Evolutionary conservation across 2,888 invertebrate species (phyloP).

Genomic region (Bhutanitis thaidina): DNA sequence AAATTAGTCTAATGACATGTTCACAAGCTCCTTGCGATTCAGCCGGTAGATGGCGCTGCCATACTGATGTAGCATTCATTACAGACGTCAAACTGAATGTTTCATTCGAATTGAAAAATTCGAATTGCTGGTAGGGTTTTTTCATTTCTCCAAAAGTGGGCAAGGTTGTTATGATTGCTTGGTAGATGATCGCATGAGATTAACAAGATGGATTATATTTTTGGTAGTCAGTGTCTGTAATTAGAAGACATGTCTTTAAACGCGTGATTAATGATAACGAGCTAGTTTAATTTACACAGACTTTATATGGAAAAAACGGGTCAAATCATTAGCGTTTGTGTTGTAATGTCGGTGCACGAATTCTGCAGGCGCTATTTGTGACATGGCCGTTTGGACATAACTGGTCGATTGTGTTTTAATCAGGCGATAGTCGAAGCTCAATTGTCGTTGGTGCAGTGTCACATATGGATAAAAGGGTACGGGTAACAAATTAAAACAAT

Average conservation of each 20-base stretch:
- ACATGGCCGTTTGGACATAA: neutral
- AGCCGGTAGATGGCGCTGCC: constrained; percentile 59
- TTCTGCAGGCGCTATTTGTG: neutral
- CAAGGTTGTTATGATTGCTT: constrained; percentile 22
- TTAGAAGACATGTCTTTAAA: constrained; percentile 12
- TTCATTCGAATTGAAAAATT: too few species aligned
- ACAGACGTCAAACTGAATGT: constrained; percentile 29
- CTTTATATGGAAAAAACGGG: neutral
- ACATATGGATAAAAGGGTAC: neutral
- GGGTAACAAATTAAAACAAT: neutral
- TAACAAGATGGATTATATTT: constrained; percentile 30
- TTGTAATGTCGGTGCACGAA: neutral
- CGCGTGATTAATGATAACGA: constrained; percentile 25
- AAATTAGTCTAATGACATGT: constrained; percentile 35
- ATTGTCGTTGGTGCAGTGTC: constrained; percentile 5
- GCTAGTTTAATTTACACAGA: constrained; percentile 10
- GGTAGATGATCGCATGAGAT: constrained; percentile 26
- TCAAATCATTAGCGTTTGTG: neutral
- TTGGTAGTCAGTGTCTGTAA: constrained; percentile 9
- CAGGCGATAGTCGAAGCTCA: neutral
- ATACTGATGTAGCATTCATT: constrained; percentile 40
- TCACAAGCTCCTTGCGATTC: constrained; percentile 31
- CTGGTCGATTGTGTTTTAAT: constrained; percentile 2
- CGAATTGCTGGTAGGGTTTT: constrained; percentile 17
- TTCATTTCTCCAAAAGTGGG: constrained; percentile 16